Evolutionary conservation across 2,888 invertebrate genomes (phyloP), one percentile per base, ranked within the genome.

Genomic region (Himalopsyche tibetana): DNA sequence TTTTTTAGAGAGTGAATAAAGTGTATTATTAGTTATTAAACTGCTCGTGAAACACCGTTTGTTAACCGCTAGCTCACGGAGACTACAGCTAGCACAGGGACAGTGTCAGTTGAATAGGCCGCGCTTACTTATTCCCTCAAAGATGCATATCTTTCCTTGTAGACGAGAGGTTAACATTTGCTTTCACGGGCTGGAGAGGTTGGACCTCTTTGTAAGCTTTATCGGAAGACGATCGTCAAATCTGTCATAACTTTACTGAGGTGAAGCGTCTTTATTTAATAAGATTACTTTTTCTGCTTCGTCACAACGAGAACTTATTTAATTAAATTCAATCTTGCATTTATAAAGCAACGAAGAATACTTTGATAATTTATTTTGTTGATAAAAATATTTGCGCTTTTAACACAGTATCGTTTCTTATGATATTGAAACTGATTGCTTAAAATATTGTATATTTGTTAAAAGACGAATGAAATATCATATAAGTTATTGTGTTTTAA

Each of bases 151-250:
- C 74, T 74, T 74, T 11, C 15, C 74, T 74, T 74, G 74, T 74
- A 74, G 74, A 74, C 74, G 74, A 74, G 74, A 74, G 74, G 74
- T 74, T 74, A 74, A 74, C 74, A 74, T 74, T 74, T 74, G 74
- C 74, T 74, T 74, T 74, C 74, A 74, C 74, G 11, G 74, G 74
- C 74, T 38, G 5, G 74, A 74, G 36, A 74, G 74, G 74, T 74
- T 74, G 74, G 74, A 74, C 74, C 74, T 74, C 74, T 74, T 74
- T 74, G 38, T 74, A 74, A 74, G 19, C 74, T 74, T 74, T 74
- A 74, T 74, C 74, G 74, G 38, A 74, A 74, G 74, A 74, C 38
- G 74, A 74, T 74, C 74, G 74, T 74, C 74, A 74, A 74, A 74
- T 74, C 74, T 74, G 74, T 74, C 74, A 74, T 74, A 74, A 74